Evolutionary conservation across 2,113 vertebrate genomes (phyloP), one percentile per base, ranked within the genome.

Genomic region (Corynorhinus townsendii): DNA sequence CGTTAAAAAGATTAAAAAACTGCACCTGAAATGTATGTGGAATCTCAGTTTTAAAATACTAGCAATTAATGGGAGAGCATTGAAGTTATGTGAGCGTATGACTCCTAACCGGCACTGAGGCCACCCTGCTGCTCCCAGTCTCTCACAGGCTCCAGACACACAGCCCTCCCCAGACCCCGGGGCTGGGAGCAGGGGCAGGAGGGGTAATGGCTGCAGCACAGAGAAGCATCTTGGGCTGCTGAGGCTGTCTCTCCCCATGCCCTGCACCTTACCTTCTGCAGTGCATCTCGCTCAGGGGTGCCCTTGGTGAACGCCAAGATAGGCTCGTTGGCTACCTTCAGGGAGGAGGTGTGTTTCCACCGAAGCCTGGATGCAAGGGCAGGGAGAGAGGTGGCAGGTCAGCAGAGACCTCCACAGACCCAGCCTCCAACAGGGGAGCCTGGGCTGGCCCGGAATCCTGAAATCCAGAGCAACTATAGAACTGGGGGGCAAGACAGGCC

Each of bases 301-400:
- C 99, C 99, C 0, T 97, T 96, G 0, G 95, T 98, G 94, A 99
- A 99, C 0, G 98, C 97, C 30, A 99, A 98, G 96, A 99, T 95
- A 0, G 99, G 99, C 91, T 99, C 99, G 0, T 99, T 99, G 97
- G 98, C 98, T 93, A 99, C 99, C 86, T 98, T 97, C 92, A 98
- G 95, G 0, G 98, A 96, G 0, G 98, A 96, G 81, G 86, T 49
- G 3, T 98, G 97, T 89, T 96, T 98, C 86, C 98, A 98, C 24
- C 95, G 97, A 81, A 98, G 98, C 98, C 99, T 99, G 87, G 2
- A 43, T 1, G 33, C 33, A 12, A 64, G 24, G 30, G 81, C 3
- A 15, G 68, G 26, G 10, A 6, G 0, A 19, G n/a, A 73, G 0
- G 4, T 14, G 30, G 33, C 5, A 77, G 7, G 35, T 95, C 93